phyloP scores from a whole-genome alignment of 1,140 invertebrate genomes.

The Diploscapter pachys region DNA sequence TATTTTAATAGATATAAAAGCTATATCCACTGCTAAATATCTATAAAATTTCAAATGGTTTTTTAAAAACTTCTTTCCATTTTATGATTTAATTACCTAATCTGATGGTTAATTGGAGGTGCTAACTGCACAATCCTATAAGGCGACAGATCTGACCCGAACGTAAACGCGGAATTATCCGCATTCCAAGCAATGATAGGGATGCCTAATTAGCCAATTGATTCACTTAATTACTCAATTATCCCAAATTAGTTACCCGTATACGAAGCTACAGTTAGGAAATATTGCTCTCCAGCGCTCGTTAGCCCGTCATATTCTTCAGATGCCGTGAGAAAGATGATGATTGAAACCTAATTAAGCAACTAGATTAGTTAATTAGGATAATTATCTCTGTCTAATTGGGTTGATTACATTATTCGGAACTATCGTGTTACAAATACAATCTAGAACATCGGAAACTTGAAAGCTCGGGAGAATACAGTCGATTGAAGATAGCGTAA shows the following conservation, averaged over 20 bases:
- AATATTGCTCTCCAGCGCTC: conserved; percentile 50
- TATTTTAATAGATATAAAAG: conserved; percentile 1
- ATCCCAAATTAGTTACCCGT: conserved; percentile 23
- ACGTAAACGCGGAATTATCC: conserved; percentile 49
- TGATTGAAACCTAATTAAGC: conserved; percentile 41
- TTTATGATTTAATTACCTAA: conserved; percentile 15
- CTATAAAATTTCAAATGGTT: no score
- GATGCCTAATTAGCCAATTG: conserved; percentile 29
- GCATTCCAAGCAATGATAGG: conserved; percentile 58
- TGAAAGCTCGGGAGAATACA: conserved; percentile 53
- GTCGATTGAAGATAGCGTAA: conserved; percentile 43
- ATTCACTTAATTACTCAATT: no score
- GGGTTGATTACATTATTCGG: conserved; percentile 36
- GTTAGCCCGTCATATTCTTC: conserved; percentile 43
- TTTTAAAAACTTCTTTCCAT: no score
- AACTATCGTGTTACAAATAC: conserved; percentile 48
- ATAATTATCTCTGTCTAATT: background rate
- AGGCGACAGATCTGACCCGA: conserved; percentile 21
- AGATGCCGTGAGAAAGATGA: conserved; percentile 49
- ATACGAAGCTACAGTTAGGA: conserved; percentile 48
- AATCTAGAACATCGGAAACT: conserved; percentile 50
- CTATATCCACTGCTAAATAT: no score
- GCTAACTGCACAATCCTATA: conserved; percentile 53
- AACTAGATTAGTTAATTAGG: background rate
- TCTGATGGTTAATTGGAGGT: conserved; percentile 57